These are phyloP conservation scores for Epicauta chinensis DNA, from an alignment of 1,140 invertebrate genomes.

Conservation along the genomic window DNA sequence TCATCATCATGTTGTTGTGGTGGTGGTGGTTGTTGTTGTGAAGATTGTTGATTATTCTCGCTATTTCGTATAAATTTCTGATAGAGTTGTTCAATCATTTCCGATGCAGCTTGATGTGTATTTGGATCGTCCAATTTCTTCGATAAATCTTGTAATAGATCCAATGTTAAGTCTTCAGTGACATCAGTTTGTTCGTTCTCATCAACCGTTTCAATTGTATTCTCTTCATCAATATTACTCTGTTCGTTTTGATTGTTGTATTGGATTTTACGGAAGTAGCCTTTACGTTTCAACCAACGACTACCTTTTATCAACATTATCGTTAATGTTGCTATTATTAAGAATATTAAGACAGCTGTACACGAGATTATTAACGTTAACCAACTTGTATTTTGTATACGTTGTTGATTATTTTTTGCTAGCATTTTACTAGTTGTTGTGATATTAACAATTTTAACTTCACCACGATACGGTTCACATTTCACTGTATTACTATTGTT, in stretches of 20 bases:
- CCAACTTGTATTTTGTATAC: conserved; percentile 17
- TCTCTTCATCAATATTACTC: conserved; percentile 41
- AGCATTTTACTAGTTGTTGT: conserved; percentile 37
- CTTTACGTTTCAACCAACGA: conserved; percentile 50
- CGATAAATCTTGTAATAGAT: conserved; percentile 60
- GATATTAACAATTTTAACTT: conserved; percentile 40
- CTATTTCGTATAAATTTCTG: conserved; percentile 69
- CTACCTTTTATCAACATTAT: conserved; percentile 47
- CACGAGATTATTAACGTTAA: conserved; percentile 34
- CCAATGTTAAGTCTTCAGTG: conserved; percentile 67
- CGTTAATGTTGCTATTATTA: conserved; percentile 45
- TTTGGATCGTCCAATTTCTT: conserved; percentile 65
- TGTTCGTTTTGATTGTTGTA: conserved; percentile 28
- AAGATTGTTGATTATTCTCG: conserved; percentile 45
- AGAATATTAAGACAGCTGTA: conserved; percentile 45
- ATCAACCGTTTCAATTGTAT: conserved; percentile 42
- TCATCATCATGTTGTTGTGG: conserved; percentile 42
- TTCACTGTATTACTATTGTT: conserved; percentile 41
- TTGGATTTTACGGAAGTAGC: conserved; percentile 41
- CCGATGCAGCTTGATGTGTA: conserved; percentile 64
- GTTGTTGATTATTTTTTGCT: conserved; percentile 14
- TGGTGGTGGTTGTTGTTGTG: not conserved
- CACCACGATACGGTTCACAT: conserved; percentile 45
- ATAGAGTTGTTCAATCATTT: conserved; percentile 73
- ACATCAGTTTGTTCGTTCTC: conserved; percentile 54